Conservation (phyloP, 1,140 invertebrate species). For the Heliconius eleuchia region DNA sequence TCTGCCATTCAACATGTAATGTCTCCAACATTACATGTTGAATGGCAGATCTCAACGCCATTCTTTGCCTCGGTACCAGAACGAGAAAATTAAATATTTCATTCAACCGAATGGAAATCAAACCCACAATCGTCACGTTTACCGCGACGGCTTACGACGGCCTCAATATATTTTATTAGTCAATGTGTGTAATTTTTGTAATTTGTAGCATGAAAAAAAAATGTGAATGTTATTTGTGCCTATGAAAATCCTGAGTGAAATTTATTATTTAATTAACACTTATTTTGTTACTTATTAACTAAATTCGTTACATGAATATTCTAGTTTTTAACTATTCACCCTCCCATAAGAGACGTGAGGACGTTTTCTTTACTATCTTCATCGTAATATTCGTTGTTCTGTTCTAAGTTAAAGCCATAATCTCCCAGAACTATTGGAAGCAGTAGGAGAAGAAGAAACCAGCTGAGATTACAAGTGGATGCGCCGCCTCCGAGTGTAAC, state of each 20-base stretch:
- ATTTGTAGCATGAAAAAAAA: not conserved
- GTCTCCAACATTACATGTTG: too few species aligned
- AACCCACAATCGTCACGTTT: too few species aligned
- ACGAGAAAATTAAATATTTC: too few species aligned
- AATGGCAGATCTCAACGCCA: too few species aligned
- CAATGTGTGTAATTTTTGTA: too few species aligned
- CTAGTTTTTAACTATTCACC: slow-evolving; percentile 34
- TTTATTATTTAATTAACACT: slow-evolving; percentile 20
- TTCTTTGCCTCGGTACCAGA: too few species aligned
- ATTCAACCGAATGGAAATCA: too few species aligned
- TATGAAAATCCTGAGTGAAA: not conserved
- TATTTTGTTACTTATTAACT: slow-evolving; percentile 25
- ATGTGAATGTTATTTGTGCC: slow-evolving; percentile 15
- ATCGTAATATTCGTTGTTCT: slow-evolving; percentile 44
- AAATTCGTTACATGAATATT: slow-evolving; percentile 41
- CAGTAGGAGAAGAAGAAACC: slow-evolving; percentile 57
- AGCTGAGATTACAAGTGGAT: slow-evolving; percentile 47
- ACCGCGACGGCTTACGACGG: too few species aligned
- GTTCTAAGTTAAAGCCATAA: slow-evolving; percentile 45
- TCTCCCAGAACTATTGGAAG: slow-evolving; percentile 54
- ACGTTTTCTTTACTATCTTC: slow-evolving; percentile 43
- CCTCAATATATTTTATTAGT: too few species aligned
- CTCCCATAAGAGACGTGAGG: slow-evolving; percentile 53
- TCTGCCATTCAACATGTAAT: too few species aligned
- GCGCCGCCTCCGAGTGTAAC: slow-evolving; percentile 62